Base-by-base conservation (phyloP, 2,113 vertebrate genomes). In the Peromyscus californicus region DNA sequence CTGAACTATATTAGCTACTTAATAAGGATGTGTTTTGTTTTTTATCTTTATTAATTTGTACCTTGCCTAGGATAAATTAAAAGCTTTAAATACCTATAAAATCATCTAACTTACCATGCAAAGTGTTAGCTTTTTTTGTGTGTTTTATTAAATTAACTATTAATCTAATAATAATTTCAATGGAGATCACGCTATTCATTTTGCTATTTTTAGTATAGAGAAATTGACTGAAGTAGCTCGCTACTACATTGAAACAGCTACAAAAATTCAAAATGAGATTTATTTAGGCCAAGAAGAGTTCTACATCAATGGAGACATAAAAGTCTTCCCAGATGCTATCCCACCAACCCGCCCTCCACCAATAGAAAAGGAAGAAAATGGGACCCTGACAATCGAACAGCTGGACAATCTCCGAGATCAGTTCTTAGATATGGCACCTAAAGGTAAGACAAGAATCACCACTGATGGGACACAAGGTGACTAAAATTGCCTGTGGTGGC, bases 191-290 rank as follows among this genome's bases (percentile, higher is more conserved):
- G 29, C 83, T 97, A 57, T 97, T n/a, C 8, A 29, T 97, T 97
- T 94, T 65, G 75, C 22, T 90, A 76, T 61, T 98, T 97, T 92
- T 97, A 99, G 99, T 95, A 98, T 99, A 96, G 99, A 99, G 82
- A 99, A 99, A 84, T 98, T 99, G 89, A 91, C 98, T 13, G 98
- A 99, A 16, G 97, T 99, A 94, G 98, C 99, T 69, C 98, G 98
- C 54, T 98, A 99, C 88, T 98, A 99, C 98, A 99, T 99, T 95
- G 99, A 99, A 98, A 97, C 98, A 69, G 98, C 98, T n/a, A 98
- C 97, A 75, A 99, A 98, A 98, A 98, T 99, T 80, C 96, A 99
- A 15, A 97, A 99, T 54, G 98, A 99, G 96, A 98, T 99, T 31
- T 98, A 98, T 57, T 98, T 99, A 98, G 98, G 98, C 96, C 97